Conservation (phyloP, 2,113 vertebrate species). For the Oxyruncus cristatus region DNA sequence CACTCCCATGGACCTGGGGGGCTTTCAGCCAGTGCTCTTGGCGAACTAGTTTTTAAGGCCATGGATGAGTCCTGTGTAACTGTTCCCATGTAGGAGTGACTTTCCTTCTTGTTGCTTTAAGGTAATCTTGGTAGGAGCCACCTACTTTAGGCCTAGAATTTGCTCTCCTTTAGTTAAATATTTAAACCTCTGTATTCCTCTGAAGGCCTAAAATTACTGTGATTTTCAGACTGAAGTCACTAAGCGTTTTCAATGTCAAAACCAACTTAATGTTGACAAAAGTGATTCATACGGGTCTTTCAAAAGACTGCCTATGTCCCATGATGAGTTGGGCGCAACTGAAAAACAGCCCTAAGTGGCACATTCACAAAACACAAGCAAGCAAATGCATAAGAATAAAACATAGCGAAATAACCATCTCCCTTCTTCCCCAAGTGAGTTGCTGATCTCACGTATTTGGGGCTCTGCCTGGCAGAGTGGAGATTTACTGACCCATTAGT, state of each 20-base stretch:
- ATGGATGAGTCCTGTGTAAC: background rate
- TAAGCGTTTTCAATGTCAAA: background rate
- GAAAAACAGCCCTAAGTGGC: background rate
- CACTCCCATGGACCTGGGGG: background rate
- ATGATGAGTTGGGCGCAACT: background rate
- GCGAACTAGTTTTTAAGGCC: constrained; percentile 5
- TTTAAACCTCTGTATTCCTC: background rate
- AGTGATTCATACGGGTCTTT: background rate
- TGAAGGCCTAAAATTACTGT: background rate
- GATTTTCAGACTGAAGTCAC: background rate
- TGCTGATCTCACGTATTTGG: background rate
- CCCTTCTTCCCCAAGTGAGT: background rate
- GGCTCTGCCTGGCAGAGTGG: background rate
- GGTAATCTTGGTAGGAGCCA: background rate
- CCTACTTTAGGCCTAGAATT: background rate
- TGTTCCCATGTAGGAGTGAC: background rate
- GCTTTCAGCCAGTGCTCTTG: background rate
- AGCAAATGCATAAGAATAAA: background rate
- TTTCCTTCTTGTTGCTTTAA: background rate
- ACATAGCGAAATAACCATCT: background rate
- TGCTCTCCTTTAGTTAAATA: background rate
- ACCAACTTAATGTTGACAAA: background rate
- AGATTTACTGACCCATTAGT: constrained; percentile 46
- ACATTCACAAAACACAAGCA: background rate
- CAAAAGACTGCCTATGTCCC: background rate